Evolutionary conservation across 2,888 invertebrate genomes (phyloP).

Genomic region (Orchesella flavescens): DNA sequence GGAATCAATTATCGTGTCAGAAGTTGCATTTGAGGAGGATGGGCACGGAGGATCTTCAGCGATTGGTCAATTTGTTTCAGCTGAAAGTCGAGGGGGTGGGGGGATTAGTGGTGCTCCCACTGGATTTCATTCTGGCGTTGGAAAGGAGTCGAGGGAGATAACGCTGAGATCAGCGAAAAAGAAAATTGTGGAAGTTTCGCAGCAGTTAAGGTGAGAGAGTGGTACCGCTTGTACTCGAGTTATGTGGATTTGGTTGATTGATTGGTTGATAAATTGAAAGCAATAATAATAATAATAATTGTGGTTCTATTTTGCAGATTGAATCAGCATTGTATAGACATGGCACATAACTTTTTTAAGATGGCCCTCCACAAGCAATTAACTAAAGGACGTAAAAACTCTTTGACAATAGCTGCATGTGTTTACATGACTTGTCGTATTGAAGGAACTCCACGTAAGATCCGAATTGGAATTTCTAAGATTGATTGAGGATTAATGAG

Average conservation of each 20-base stretch:
- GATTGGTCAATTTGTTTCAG: conserved; percentile 94
- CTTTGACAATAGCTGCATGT: conserved; percentile 96
- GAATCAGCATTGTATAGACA: conserved; percentile 93
- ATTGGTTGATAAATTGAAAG: not conserved
- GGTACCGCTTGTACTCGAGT: too few species aligned
- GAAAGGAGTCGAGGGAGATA: conserved; percentile 92
- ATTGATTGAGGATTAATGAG: not conserved
- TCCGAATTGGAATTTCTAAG: not conserved
- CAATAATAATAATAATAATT: not conserved
- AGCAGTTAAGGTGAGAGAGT: conserved; percentile 83
- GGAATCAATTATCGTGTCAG: conserved; percentile 96
- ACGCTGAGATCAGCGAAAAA: conserved; percentile 91
- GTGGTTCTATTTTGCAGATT: conserved; percentile 76
- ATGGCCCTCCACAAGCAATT: conserved; percentile 88
- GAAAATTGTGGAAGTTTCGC: conserved; percentile 88
- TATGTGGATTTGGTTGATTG: not conserved
- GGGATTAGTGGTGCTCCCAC: conserved; percentile 80
- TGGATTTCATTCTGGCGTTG: conserved; percentile 86
- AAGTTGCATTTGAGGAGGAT: conserved; percentile 96
- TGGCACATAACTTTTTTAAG: conserved; percentile 94
- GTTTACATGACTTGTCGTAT: conserved; percentile 97
- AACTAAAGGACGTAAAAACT: conserved; percentile 91
- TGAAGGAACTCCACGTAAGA: conserved; percentile 91
- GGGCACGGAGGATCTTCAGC: conserved; percentile 90
- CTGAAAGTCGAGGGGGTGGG: conserved; percentile 89